A percentile compares a stretch with the other conserved stretches of the same genome.
phyloP scores from a whole-genome alignment of 53 echinoderm and acorn worm species.

The Pentamera pediparva region DNA sequence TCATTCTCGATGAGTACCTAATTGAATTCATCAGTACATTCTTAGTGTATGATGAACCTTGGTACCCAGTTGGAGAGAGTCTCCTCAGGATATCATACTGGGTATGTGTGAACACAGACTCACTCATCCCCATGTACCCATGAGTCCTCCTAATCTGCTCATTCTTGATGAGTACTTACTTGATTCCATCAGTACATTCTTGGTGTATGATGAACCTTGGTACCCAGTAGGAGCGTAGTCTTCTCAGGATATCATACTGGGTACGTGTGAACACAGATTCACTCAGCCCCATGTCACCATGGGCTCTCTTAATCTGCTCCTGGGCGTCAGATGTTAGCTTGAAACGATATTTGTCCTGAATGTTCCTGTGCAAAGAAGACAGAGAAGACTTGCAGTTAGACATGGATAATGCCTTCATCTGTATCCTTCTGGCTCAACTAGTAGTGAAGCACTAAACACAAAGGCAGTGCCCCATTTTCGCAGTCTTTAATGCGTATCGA shows the following conservation, averaged over 20 bases:
- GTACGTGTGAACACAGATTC: conserved; percentile 94
- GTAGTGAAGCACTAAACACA: no score
- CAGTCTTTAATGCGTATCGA: no score
- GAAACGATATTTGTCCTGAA: conserved; percentile 95
- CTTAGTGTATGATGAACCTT: conserved; percentile 83
- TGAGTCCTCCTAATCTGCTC: conserved; percentile 91
- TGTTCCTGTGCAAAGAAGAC: conserved; percentile 50
- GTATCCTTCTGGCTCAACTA: no score
- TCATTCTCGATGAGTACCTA: no score
- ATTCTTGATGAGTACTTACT: conserved; percentile 32
- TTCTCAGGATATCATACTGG: conserved; percentile 91
- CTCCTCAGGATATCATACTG: conserved; percentile 95
- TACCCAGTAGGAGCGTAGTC: conserved; percentile 94
- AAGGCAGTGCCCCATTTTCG: no score
- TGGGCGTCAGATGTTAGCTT: conserved; percentile 88
- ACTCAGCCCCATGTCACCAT: conserved; percentile 91
- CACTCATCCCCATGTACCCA: conserved; percentile 90
- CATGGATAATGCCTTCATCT: not conserved
- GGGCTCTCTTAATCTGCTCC: conserved; percentile 90
- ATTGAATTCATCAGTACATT: conserved; percentile 64
- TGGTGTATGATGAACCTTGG: conserved; percentile 87
- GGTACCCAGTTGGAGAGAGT: conserved; percentile 95
- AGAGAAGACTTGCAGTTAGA: not conserved
- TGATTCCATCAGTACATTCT: conserved; percentile 64
- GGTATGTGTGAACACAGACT: conserved; percentile 89